Evolutionary conservation across 2,888 invertebrate genomes (phyloP), one percentile per base, ranked within the genome.

Genomic region (Lysandra coridon): DNA sequence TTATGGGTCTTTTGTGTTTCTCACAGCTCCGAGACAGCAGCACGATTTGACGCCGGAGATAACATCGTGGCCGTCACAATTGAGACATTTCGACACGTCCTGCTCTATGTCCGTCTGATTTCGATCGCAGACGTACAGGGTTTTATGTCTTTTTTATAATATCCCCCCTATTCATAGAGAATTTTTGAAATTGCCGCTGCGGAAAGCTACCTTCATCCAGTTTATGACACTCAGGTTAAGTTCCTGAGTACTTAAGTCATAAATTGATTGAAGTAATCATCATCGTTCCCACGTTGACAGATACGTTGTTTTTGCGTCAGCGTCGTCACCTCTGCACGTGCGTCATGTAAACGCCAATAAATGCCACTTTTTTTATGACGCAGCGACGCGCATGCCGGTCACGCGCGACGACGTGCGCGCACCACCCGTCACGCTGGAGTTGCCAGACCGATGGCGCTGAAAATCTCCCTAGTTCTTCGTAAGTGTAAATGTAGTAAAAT

Each of bases 331-430:
- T 90, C 91, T 84, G 83, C 92, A 91, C 92, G 91, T 90, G 88
- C 91, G 91, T 93, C 92, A 91, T 92, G 93, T 94, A 93, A 94
- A 93, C 88, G 90, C 92, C 92, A 93, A 93, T 94, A 93, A 94
- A 93, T 90, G 94, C 93, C 94, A 93, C 92, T 92, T 93, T 93
- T 93, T 94, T 94, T 94, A 93, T 93, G 92, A 92, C 87, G 86
- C 89, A 85, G 87, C 86, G 88, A 86, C 87, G 85, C 85, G 90
- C 85, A 92, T 91, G 91, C 93, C 87, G 82, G 91, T 94, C 93
- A 94, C 94, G 94, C 91, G 92, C 93, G 91, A 88, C 86, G 88
- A 85, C 87, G 89, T 74, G 69, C 69, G 69, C 17, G 69, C 33
- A 69, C 33, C 69, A 37, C 69, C 37, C 69, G 69, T 69, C 69